phyloP scores from a whole-genome alignment of 1,140 invertebrate species.

The Achroia grisella region DNA sequence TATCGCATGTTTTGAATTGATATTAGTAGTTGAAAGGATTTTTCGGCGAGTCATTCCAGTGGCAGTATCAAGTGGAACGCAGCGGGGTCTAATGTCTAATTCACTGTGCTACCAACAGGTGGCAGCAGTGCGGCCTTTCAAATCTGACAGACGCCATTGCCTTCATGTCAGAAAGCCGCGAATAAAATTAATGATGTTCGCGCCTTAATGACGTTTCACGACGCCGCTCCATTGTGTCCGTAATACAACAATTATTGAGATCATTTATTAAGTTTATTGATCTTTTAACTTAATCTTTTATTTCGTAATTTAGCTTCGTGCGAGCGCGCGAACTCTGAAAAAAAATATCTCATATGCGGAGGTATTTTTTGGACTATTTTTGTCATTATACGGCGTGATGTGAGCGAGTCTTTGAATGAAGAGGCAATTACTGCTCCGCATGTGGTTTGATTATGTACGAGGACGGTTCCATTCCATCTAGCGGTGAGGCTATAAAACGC shows the following conservation, averaged over 20 bases:
- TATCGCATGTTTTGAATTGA: slow-evolving; percentile 1
- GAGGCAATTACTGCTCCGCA: slow-evolving; percentile 71
- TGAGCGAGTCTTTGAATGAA: slow-evolving; percentile 69
- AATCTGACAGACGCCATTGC: slow-evolving; percentile 71
- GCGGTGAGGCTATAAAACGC: slow-evolving; percentile 50
- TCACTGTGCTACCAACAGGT: slow-evolving; percentile 71
- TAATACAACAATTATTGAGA: slow-evolving; percentile 74
- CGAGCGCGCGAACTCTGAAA: slow-evolving; percentile 67
- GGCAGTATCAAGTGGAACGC: slow-evolving; percentile 63
- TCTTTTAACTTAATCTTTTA: slow-evolving; percentile 74
- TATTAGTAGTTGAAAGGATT: slow-evolving; percentile 8
- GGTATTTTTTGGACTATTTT: slow-evolving; percentile 72
- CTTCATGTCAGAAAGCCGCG: slow-evolving; percentile 68
- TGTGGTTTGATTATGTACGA: slow-evolving; percentile 71
- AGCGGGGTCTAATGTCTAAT: slow-evolving; percentile 64
- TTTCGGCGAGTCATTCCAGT: slow-evolving; percentile 61
- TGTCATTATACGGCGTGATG: slow-evolving; percentile 72
- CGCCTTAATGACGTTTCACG: slow-evolving; percentile 71
- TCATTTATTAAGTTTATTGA: slow-evolving; percentile 75
- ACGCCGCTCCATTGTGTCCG: slow-evolving; percentile 71
- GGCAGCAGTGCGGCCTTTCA: slow-evolving; percentile 64
- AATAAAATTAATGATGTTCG: slow-evolving; percentile 74
- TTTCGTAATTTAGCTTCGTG: slow-evolving; percentile 71
- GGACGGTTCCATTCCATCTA: slow-evolving; percentile 62
- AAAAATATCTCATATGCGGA: slow-evolving; percentile 71